Percentiles rank a stretch among this genome's conserved stretches.
These are phyloP conservation scores for Enteromius trimaculatus DNA, from an alignment of 2,797 vertebrate genomes.

Conservation along the genomic window DNA sequence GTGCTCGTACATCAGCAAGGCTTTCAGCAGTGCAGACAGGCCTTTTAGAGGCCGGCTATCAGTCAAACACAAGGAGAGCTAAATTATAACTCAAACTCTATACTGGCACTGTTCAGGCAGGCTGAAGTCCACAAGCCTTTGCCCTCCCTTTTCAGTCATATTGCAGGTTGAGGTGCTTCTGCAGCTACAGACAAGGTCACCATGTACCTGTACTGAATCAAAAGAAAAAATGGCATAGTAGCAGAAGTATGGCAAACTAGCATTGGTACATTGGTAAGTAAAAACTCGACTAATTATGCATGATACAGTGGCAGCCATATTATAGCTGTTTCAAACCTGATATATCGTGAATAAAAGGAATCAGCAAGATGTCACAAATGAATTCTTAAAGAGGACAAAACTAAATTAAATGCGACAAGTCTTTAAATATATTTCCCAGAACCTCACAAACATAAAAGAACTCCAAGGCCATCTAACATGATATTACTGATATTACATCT, in stretches of 20 bases:
- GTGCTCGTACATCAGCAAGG: constrained; percentile 73
- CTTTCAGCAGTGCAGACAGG: constrained; percentile 79
- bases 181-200: constrained; percentile 40
- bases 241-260: background rate
- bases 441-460: constrained; percentile 66
- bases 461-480: constrained; percentile 62
- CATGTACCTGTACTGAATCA: constrained; percentile 26
- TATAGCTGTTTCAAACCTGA: constrained; percentile 65
- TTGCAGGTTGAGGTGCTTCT: constrained; percentile 37
- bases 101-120: constrained; percentile 72
- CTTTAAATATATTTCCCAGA: constrained; percentile 71
- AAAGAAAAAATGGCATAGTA: background rate
- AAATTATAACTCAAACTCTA: constrained; percentile 70
- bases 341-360: constrained; percentile 72
- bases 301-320: background rate
- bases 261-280: background rate
- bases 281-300: background rate
- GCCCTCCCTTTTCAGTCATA: constrained; percentile 31
- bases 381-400: constrained; percentile 62
- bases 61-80: constrained; percentile 77
- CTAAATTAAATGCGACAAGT: constrained; percentile 67
- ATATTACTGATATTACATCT: constrained; percentile 68
- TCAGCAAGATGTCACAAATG: constrained; percentile 67
- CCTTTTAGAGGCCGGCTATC: constrained; percentile 75
- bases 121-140: constrained; percentile 58